A percentile compares a stretch with the other conserved stretches of the same genome.
These are phyloP conservation scores for Scaptomyza cyrtandrae DNA, from an alignment of 2,888 invertebrate species.

Conservation along the genomic window DNA sequence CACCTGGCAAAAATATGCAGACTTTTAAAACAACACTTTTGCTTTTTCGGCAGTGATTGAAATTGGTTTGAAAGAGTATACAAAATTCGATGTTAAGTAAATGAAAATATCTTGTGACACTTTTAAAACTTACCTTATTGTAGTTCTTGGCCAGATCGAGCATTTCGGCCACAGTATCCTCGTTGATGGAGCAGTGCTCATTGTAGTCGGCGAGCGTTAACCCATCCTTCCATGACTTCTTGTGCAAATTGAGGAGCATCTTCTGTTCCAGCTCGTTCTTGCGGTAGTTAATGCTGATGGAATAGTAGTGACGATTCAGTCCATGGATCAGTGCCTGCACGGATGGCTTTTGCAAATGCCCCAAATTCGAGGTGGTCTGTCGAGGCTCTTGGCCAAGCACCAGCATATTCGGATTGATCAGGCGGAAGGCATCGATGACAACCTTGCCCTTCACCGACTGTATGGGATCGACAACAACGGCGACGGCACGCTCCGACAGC, in stretches of 20 bases:
- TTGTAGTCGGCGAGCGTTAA: constrained; percentile 95
- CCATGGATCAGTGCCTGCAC: constrained; percentile 99
- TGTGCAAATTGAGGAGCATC: constrained; percentile 99
- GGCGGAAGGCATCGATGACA: constrained; percentile 99
- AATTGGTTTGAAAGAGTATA: constrained; percentile 5
- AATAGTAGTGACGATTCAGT: constrained; percentile 99
- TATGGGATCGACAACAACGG: constrained; percentile 99
- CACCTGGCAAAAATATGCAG: constrained; percentile 5
- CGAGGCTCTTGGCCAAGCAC: constrained; percentile 99
- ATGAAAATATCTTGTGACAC: background rate
- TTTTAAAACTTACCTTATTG: constrained; percentile 88
- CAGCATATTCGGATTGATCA: constrained; percentile 99
- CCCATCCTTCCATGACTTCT: constrained; percentile 99
- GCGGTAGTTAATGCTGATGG: constrained; percentile 99
- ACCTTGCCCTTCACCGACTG: constrained; percentile 99
- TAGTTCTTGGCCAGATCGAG: constrained; percentile 98
- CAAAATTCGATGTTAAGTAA: background rate
- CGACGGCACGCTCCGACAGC: constrained; percentile 98
- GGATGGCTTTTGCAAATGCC: constrained; percentile 99
- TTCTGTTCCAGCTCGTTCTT: constrained; percentile 99
- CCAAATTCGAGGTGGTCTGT: constrained; percentile 99
- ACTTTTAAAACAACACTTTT: too few relatives aligned
- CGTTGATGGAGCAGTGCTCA: constrained; percentile 96
- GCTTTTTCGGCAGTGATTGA: background rate
- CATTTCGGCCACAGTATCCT: constrained; percentile 97